Base-by-base conservation (phyloP, 2,888 invertebrate species). In the Hymenopus coronatus region DNA sequence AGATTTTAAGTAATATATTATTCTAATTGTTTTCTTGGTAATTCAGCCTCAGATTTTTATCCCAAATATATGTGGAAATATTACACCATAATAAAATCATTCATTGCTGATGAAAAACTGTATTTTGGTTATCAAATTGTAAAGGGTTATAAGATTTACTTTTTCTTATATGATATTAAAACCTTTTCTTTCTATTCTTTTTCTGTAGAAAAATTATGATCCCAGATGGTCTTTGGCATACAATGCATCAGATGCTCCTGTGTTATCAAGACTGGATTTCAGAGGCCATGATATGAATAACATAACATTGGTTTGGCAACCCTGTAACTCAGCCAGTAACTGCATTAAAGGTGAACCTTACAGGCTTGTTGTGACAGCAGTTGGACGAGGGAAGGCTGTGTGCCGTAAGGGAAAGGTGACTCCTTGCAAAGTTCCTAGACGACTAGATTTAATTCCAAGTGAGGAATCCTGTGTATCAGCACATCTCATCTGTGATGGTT, bases 401-500 rank as follows among this genome's bases (percentile, higher is more conserved):
- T 70, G 54, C 4, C 54, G 54, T 20, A 70, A 70, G 54, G 54
- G 54, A 20, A 70, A 20, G 3, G 54, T 70, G 54, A 70, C 54
- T 70, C 6, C 54, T 20, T 70, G 54, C 8, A 70, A 70, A 70
- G 54, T 70, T 70, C 54, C 54, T 70, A 15, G 54, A 20, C 54
- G 54, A 70, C 54, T 70, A 0, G 9, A 70, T 25, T 20, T 70
- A 20, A 6, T 70, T 70, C 25, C 54, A 8, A 70, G 54, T 70
- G 54, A 70, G 54, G 54, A 70, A 70, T 70, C 54, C 1, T 96
- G 96, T 93, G 94, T 96, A 88, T 95, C 96, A 1, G 95, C 95
- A 87, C 95, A 95, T 91, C 93, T 96, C 90, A 94, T 95, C 28
- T 96, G 96, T 92, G 96, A 96, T 91, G 96, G 96, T 15, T 94